phyloP scores from a whole-genome alignment of 2,888 invertebrate genomes.

The Ochlodes sylvanus region DNA sequence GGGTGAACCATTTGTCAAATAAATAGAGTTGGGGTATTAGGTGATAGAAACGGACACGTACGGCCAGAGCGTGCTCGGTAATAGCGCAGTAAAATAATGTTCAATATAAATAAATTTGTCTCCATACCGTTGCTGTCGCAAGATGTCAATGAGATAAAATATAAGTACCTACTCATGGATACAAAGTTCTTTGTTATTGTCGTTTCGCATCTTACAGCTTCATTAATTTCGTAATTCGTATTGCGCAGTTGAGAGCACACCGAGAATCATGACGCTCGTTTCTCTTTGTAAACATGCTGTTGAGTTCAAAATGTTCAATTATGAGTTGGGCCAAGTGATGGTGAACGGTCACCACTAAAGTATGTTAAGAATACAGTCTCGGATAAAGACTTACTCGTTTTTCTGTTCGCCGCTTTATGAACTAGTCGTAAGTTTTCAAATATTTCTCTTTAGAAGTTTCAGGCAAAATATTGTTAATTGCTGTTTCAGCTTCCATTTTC shows the following conservation, averaged over 20 bases:
- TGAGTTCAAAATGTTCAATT: too few species aligned
- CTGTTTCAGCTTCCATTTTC: too few species aligned
- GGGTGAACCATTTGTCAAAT: background rate
- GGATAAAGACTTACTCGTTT: too few species aligned
- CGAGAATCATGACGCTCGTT: background rate
- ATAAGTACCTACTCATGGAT: background rate
- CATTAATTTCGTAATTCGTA: background rate
- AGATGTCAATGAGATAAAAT: too few species aligned
- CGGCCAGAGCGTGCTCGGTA: background rate
- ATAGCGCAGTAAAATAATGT: background rate
- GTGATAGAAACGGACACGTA: background rate
- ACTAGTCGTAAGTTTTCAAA: too few species aligned
- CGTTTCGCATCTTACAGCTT: background rate
- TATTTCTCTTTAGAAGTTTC: too few species aligned
- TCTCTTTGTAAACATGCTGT: background rate
- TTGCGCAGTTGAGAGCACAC: background rate
- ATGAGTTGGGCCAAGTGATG: too few species aligned
- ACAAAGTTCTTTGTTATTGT: background rate
- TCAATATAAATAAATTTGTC: background rate
- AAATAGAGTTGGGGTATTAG: background rate
- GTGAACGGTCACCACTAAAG: too few species aligned
- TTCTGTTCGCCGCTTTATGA: too few species aligned
- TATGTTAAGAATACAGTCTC: too few species aligned
- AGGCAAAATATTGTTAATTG: too few species aligned
- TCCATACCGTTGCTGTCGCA: too few species aligned